Conservation (phyloP, 2,797 vertebrate genomes). For the Peromyscus melanophrys region DNA sequence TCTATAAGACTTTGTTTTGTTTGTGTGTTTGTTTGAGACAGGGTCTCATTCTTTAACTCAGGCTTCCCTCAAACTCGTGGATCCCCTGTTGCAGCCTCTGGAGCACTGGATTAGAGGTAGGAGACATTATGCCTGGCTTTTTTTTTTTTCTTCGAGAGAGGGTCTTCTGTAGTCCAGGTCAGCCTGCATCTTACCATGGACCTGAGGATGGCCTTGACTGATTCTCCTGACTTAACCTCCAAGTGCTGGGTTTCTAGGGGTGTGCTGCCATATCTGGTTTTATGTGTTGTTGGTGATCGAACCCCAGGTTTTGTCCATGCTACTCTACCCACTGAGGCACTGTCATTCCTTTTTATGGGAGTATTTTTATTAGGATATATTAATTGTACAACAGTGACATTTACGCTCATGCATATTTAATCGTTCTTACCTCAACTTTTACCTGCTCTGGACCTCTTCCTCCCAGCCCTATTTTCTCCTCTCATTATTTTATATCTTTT, state of each 20-base stretch:
- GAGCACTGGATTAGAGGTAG: background rate
- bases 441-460: background rate
- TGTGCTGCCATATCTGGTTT: background rate
- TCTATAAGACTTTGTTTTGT: background rate
- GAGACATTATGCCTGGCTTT: background rate
- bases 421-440: background rate
- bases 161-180: background rate
- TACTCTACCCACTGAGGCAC: background rate
- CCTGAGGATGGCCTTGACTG: too few relatives aligned
- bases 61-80: background rate
- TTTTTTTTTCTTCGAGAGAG: background rate
- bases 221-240: background rate
- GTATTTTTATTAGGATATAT: background rate
- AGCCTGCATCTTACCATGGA: background rate
- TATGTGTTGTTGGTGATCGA: background rate
- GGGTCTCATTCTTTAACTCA: background rate
- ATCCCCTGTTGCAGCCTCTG: background rate
- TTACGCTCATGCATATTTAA: background rate
- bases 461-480: background rate
- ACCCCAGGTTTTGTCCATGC: background rate
- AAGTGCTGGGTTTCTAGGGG: background rate
- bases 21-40: background rate
- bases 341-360: background rate
- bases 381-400: background rate
- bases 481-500: constrained; percentile 34